Evolutionary conservation across 2,888 invertebrate genomes (phyloP).

Genomic region (Malacosoma neustria): DNA sequence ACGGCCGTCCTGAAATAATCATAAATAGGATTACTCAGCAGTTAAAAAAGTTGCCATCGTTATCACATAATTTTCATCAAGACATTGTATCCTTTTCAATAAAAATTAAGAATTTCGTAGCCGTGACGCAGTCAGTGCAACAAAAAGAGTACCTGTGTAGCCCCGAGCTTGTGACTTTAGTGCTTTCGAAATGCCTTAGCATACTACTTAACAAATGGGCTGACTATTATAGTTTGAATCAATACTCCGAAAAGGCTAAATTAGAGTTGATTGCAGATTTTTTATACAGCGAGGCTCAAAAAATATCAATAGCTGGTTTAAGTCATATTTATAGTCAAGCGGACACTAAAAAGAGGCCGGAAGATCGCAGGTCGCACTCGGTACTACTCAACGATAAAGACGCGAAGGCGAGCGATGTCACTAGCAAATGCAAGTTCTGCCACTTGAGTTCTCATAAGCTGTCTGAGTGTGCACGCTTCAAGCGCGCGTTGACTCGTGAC

Average conservation of each 20-base stretch:
- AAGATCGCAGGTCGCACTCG: background rate
- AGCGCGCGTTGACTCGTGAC: background rate
- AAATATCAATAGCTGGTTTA: background rate
- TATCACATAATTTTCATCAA: too few species aligned
- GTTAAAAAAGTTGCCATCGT: too few species aligned
- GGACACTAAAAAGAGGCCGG: background rate
- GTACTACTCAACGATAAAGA: background rate
- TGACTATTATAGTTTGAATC: background rate
- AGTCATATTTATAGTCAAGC: background rate
- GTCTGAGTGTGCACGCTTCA: background rate
- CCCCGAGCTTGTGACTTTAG: background rate
- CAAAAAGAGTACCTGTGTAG: background rate
- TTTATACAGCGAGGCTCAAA: background rate
- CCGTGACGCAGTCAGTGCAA: background rate
- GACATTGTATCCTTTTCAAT: too few species aligned
- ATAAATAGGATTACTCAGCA: too few species aligned
- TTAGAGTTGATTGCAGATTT: background rate
- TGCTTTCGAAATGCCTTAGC: background rate
- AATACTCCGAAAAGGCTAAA: background rate
- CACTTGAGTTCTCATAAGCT: background rate
- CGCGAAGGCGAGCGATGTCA: background rate
- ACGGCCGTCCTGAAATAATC: too few species aligned
- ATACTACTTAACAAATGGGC: background rate
- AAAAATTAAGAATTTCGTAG: too few species aligned
- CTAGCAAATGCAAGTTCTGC: background rate